Evolutionary conservation across 2,113 vertebrate genomes (phyloP).

Genomic region (Microtus pennsylvanicus): DNA sequence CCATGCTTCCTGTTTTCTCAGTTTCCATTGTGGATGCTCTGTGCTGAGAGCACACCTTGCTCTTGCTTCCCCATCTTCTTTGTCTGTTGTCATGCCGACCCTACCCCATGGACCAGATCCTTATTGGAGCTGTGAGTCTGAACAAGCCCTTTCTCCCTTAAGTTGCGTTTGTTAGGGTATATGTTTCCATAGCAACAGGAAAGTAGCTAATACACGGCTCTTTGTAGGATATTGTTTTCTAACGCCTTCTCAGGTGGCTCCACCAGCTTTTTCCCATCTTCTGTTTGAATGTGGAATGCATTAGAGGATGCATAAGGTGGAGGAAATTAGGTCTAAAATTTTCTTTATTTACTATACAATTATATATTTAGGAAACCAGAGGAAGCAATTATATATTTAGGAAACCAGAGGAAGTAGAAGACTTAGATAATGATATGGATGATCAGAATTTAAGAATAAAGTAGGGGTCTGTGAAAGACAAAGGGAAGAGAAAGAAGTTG

Average conservation of each 20-base stretch:
- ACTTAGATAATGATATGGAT: not conserved
- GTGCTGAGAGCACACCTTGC: not conserved
- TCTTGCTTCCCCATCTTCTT: not conserved
- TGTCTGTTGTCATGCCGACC: not conserved
- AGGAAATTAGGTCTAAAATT: not conserved
- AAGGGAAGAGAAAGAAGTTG: not conserved
- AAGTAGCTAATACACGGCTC: too few species aligned
- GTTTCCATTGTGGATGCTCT: not conserved
- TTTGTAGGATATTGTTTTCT: not conserved
- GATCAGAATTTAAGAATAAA: not conserved
- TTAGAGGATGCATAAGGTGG: too few species aligned
- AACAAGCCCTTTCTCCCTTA: not conserved
- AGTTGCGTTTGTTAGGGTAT: not conserved
- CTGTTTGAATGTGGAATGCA: not conserved
- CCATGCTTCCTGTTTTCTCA: not conserved
- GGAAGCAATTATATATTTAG: not conserved
- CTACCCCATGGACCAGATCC: not conserved
- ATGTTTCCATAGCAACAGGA: not conserved
- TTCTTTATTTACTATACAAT: not conserved
- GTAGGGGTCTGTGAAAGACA: not conserved
- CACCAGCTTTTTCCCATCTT: not conserved
- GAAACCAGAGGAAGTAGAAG: not conserved
- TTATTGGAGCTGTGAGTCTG: not conserved
- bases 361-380: not conserved
- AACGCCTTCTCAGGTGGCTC: not conserved